Base-by-base conservation (phyloP, 2,113 vertebrate species). In the Cairina moschata region DNA sequence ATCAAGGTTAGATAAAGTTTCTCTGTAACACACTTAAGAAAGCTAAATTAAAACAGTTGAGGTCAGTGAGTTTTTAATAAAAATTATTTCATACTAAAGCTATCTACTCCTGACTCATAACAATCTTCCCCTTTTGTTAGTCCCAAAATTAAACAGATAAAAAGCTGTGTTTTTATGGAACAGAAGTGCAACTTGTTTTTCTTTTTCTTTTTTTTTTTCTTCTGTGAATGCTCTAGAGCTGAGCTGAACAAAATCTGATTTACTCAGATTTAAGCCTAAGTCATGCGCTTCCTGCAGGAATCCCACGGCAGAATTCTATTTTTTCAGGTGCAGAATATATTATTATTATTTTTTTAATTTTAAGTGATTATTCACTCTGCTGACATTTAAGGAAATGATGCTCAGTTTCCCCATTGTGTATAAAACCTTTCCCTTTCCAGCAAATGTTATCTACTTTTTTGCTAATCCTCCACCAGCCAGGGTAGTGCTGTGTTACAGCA, bases 301-400 rank as follows among this genome's bases (percentile, higher is more conserved):
- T 92, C 54, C 44, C 83, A 59, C 15, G 40, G 44, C 58, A 80
- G 21, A 66, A 29, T 52, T 94, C 77, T 93, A 79, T 96, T 96
- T 95, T 94, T 94, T 86, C 93, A 96, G 86, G 92, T 94, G 92
- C 73, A 89, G 69, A 86, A 75, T 76, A 68, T 34, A 11, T 15
- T 71, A 23, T 50, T 50, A 50, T 76, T 56, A 17, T 58, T 80
- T 55, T 44, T 88, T 86, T 65, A 86, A 55, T 88, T 93, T 95
- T 81, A 72, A 86, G 79, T 67, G 73, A 67, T 90, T 85, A 60
- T 83, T 95, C 79, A 94, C 31, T 84, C 22, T 1, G 1, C 32
- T 95, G 96, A 94, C 86, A 84, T 96, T 82, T 93, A 89, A 97
- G 92, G 91, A 96, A 96, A 92, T 92, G 80, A 91, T 91, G 44